phyloP scores from a whole-genome alignment of 64 coral and sea anemone genomes.

The Actinia tenebrosa region DNA sequence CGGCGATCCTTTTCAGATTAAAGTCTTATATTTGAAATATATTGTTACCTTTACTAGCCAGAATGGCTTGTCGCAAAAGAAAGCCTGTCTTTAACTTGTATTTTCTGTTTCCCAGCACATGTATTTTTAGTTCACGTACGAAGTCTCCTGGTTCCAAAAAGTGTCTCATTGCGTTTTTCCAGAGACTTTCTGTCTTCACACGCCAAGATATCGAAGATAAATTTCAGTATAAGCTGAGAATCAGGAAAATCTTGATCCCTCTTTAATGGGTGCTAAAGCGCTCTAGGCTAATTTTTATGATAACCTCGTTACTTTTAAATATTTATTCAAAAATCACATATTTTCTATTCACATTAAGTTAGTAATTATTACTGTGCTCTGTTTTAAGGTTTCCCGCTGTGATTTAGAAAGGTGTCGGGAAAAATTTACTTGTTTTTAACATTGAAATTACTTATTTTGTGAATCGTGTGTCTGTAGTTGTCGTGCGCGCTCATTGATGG shows the following conservation, averaged over 20 bases:
- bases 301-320: not conserved
- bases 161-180: not conserved
- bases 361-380: not conserved
- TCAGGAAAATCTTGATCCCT: not conserved
- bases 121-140: not conserved
- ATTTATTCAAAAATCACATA: conserved; percentile 4
- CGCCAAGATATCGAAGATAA: not conserved
- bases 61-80: not conserved
- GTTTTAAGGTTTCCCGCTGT: not conserved
- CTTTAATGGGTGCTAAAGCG: not conserved
- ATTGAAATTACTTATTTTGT: not conserved
- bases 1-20: conserved; percentile 3
- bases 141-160: not conserved
- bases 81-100: not conserved
- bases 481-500: not conserved
- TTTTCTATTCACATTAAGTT: not conserved
- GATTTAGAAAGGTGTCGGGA: not conserved
- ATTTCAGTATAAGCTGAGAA: not conserved
- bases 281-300: not conserved
- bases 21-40: not conserved
- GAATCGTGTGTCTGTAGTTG: not conserved
- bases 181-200: not conserved
- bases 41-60: not conserved
- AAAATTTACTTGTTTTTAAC: not conserved
- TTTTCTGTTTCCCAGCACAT: not conserved